These are phyloP conservation scores for Caenorhabditis remanei DNA, from an alignment of 1,140 invertebrate species.

Conservation along the genomic window DNA sequence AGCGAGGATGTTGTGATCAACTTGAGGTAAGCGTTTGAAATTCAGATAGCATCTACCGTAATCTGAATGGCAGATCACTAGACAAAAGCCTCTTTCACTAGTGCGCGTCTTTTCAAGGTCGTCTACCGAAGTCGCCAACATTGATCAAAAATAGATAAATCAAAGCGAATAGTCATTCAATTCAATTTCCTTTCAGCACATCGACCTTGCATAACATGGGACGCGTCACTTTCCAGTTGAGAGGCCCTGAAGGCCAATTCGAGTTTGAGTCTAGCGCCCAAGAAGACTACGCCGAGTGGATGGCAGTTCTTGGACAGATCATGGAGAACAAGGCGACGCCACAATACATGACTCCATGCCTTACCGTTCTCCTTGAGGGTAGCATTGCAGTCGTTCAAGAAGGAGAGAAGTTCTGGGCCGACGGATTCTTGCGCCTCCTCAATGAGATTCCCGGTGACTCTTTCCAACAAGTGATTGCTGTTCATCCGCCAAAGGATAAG, in stretches of 20 bases:
- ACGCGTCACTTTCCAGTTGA: not conserved
- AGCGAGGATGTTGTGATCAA: not conserved
- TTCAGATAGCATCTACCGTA: no score
- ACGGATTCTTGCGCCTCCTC: slow-evolving; percentile 37
- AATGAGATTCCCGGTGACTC: not conserved
- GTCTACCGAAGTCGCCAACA: no score
- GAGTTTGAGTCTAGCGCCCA: not conserved
- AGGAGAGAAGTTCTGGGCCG: slow-evolving; percentile 24
- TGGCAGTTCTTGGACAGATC: not conserved
- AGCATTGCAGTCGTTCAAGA: not conserved
- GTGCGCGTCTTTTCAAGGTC: no score
- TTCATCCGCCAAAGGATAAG: not conserved
- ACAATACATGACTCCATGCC: not conserved
- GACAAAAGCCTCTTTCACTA: no score
- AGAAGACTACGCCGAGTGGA: not conserved
- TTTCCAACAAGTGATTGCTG: not conserved
- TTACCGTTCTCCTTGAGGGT: not conserved
- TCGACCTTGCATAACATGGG: not conserved
- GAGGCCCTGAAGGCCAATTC: not conserved
- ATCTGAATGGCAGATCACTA: not conserved
- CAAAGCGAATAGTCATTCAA: no score
- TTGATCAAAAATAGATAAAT: no score
- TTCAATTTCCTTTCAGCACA: not conserved
- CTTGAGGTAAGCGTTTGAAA: not conserved
- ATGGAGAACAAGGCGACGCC: not conserved